Evolutionary conservation across 2,113 vertebrate species (phyloP).

Genomic region (Protobothrops flavoviridis): DNA sequence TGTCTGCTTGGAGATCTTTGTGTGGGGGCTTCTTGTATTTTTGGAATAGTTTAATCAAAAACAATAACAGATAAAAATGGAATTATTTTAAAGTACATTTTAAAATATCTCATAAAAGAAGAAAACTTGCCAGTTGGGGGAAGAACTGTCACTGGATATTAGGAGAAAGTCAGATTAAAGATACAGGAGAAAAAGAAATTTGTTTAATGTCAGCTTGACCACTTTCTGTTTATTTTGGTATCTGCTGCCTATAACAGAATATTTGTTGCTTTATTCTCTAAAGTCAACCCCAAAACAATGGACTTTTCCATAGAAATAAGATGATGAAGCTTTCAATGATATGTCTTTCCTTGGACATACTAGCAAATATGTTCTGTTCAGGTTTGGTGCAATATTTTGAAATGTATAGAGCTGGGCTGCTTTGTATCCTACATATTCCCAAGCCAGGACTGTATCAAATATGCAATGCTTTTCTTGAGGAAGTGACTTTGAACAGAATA

Average conservation of each 20-base stretch:
- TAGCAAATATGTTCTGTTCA: accelerated
- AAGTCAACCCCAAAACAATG: neutral
- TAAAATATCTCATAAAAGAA: neutral
- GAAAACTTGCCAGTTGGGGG: neutral
- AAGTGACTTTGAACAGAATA: neutral
- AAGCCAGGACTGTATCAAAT: neutral
- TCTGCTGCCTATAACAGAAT: neutral
- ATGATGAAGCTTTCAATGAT: neutral
- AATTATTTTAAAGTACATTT: neutral
- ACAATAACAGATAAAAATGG: neutral
- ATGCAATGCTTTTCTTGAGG: neutral
- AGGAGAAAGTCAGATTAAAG: constrained; percentile 35
- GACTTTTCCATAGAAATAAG: neutral
- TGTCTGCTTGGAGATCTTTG: constrained; percentile 20
- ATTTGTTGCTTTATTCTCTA: accelerated
- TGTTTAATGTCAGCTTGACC: neutral
- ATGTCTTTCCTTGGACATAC: accelerated
- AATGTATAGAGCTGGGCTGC: neutral
- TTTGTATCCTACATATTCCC: neutral
- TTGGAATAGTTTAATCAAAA: neutral
- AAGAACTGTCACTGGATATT: constrained; percentile 22
- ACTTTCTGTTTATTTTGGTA: neutral
- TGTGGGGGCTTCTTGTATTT: neutral
- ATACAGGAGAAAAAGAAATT: constrained; percentile 10
- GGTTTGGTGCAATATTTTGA: neutral